phyloP scores from a whole-genome alignment of 1,140 invertebrate species.

The Rhyacophila brunnea region DNA sequence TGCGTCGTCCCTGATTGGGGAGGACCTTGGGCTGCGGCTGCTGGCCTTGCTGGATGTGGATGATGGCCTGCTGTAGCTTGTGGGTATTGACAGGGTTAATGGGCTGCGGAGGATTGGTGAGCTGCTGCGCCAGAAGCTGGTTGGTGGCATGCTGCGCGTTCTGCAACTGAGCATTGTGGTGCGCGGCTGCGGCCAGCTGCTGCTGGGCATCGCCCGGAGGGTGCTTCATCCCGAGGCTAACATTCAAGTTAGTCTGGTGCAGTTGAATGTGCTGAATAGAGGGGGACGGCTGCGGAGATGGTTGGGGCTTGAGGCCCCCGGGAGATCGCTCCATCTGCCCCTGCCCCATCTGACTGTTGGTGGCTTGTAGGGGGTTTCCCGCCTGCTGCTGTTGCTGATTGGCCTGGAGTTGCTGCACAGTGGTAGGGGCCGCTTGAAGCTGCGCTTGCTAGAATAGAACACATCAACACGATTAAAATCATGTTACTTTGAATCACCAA shows the following conservation, averaged over 20 bases:
- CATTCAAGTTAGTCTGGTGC: constrained; percentile 14
- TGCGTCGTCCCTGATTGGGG: constrained; percentile 15
- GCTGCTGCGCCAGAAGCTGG: constrained; percentile 50
- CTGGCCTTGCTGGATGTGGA: constrained; percentile 50
- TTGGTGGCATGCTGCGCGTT: constrained; percentile 49
- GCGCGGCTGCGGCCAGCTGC: constrained; percentile 21
- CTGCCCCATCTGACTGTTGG: constrained; percentile 25
- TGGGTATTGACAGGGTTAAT: constrained; percentile 54
- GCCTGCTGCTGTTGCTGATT: constrained; percentile 33
- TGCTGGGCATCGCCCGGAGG: constrained; percentile 10
- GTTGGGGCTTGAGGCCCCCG: constrained; percentile 3
- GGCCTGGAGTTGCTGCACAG: constrained; percentile 31
- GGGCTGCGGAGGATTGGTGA: constrained; percentile 51
- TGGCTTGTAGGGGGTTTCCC: constrained; percentile 27
- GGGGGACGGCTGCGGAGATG: neutral
- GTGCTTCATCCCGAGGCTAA: constrained; percentile 19
- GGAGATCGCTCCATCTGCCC: constrained; percentile 7
- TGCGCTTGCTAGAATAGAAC: constrained; percentile 46
- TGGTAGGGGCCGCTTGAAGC: constrained; percentile 44
- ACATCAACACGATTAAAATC: no score
- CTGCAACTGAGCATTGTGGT: constrained; percentile 41
- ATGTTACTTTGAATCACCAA: neutral
- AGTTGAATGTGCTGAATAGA: constrained; percentile 26
- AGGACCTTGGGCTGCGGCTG: constrained; percentile 37
- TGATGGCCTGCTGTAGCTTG: constrained; percentile 53